Evolutionary conservation across 2,888 invertebrate genomes (phyloP), one percentile per base, ranked within the genome.

Genomic region (Nomada lathburiana): DNA sequence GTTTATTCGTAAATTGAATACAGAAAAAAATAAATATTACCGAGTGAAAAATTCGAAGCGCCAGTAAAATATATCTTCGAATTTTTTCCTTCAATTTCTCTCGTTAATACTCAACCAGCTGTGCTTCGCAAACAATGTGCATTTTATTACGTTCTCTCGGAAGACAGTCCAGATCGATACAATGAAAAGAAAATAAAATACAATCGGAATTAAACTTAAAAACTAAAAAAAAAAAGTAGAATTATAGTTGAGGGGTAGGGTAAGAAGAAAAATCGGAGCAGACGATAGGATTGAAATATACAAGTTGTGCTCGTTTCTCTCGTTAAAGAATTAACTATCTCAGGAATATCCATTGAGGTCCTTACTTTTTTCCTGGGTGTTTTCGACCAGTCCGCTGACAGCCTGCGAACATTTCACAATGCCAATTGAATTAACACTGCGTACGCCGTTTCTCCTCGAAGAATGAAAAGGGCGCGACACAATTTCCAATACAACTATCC

Each of bases 351-450:
- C 94, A 90, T 93, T 93, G 87, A 90, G 90, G 91, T 93, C 95
- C 96, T 96, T 95, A 97, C 97, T 97, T 95, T 97, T 97, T 89
- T 97, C 96, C 94, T 96, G 96, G 88, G 95, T 95, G 88, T 96
- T 96, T 93, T 97, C 97, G 78, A 97, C 97, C 86, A 97, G 95
- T 84, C 97, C 97, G 94, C 97, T 97, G 11, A 97, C 97, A 90
- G 97, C 97, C 97, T 97, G 94, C 83, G 95, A 94, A 83, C 18
- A 52, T 52, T 52, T 65, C n/a, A n/a, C 18, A 64, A 50, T 18
- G 16, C 10, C 10, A 4, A 2, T 23, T 26, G 1, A 1, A 26
- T 26, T 47, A 26, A 36, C 36, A 36, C 36, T 0, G 7, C 36
- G 36, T 7, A 36, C 36, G 7, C 7, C 36, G 36, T 7, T 5